A percentile compares a stretch with the other conserved stretches of the same genome.
Evolutionary conservation across 2,797 vertebrate species (phyloP).

Genomic region (Coccyzus lansbergi): DNA sequence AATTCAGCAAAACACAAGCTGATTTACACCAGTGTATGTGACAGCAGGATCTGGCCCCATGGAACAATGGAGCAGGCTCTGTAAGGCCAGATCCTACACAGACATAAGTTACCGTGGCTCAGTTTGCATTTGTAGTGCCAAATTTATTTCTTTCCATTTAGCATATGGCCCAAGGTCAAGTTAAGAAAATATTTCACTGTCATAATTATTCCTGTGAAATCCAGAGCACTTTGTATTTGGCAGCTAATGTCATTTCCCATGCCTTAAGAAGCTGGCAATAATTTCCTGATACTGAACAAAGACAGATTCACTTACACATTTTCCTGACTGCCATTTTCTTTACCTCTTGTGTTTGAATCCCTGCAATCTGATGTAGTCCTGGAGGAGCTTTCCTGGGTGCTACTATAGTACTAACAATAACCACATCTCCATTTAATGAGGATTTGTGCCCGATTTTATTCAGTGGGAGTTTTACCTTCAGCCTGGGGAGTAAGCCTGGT

Average conservation of each 20-base stretch:
- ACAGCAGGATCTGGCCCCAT: not conserved
- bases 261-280: conserved; percentile 40
- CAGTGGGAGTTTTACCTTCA: not conserved
- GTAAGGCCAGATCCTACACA: not conserved
- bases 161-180: conserved; percentile 36
- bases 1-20: not conserved
- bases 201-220: conserved; percentile 55
- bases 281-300: conserved; percentile 43
- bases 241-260: conserved; percentile 42
- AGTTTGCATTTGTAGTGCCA: conserved; percentile 29
- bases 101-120: not conserved
- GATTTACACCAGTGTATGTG: not conserved
- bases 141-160: conserved; percentile 52
- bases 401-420: not conserved
- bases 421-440: not conserved
- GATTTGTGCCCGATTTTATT: not conserved
- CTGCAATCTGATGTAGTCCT: not conserved
- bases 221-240: conserved; percentile 40
- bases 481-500: not conserved
- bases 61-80: not conserved
- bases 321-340: conserved; percentile 18
- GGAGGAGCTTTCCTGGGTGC: not conserved
- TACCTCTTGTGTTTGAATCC: not conserved
- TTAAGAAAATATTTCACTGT: conserved; percentile 59
- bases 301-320: not conserved